Percentiles rank a stretch among this genome's conserved stretches.
phyloP scores from a whole-genome alignment of 2,797 vertebrate species.

The Sphaeramia orbicularis region DNA sequence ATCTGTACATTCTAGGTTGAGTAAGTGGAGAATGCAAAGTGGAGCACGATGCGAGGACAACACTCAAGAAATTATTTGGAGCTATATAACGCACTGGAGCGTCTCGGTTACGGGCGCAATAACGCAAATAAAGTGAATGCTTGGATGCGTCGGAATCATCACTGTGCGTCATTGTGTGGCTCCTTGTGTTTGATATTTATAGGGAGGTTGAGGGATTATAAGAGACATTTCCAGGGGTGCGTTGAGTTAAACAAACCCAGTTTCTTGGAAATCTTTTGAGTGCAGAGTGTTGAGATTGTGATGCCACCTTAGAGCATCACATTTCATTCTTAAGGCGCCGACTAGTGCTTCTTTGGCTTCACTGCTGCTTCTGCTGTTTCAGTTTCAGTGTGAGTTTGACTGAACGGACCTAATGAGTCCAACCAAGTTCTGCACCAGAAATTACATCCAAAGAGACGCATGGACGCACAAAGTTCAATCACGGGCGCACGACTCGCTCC shows the following conservation, averaged over 20 bases:
- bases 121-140: slow-evolving; percentile 4
- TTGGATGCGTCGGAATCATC: too few relatives aligned
- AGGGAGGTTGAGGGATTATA: too few relatives aligned
- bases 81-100: not conserved
- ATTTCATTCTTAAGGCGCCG: slow-evolving; percentile 76
- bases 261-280: slow-evolving; percentile 14
- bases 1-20: not conserved
- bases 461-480: slow-evolving; percentile 5
- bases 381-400: not conserved
- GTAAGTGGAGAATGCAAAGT: not conserved
- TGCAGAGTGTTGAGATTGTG: slow-evolving; percentile 6
- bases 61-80: slow-evolving; percentile 6
- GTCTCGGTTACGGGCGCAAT: not conserved
- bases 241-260: slow-evolving; percentile 16
- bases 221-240: not conserved
- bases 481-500: not conserved
- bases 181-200: too few relatives aligned
- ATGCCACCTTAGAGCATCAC: slow-evolving; percentile 4
- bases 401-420: not conserved
- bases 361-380: slow-evolving; percentile 49
- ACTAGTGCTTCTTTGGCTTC: slow-evolving; percentile 71
- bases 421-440: slow-evolving; percentile 28
- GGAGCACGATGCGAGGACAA: not conserved
- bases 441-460: not conserved
- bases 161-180: too few relatives aligned